Evolutionary conservation across 1,140 invertebrate species (phyloP), one percentile per base, ranked within the genome.

Genomic region (Apolygus lucorum): DNA sequence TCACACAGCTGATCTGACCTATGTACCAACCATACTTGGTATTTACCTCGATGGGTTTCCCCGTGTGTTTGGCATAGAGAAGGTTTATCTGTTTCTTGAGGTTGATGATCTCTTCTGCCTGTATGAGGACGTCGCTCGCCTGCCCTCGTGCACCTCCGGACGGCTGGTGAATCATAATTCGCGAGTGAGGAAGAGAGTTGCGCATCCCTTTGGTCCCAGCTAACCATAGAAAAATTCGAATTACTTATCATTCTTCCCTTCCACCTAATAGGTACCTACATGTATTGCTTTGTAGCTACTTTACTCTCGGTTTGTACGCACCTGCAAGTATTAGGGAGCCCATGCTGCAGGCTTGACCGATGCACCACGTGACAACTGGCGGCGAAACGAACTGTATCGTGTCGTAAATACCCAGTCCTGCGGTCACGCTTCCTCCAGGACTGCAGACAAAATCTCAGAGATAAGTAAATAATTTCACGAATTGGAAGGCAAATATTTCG

Each of bases 81-180:
- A 81, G 76, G 78, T 98, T 99, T 1, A 99, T 88, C 77, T 92
- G 89, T 68, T 87, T 87, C 78, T 99, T 99, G 0, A 98, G 76
- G 77, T 96, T 95, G 17, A 95, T 79, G 73, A 99, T 99, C 82
- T 99, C 96, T 82, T 97, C 91, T 1, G 96, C 97, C 78, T 98
- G 95, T 76, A 99, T 99, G 78, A 95, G 88, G 76, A 99, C 98
- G 80, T 99, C 96, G 64, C 96, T 97, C 14, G 96, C 96, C 84
- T 98, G 96, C 28, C 97, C 96, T 74, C 84, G 83, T 67, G 89
- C 95, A 67, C 93, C 92, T 52, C 98, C 97, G 63, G 93, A 96
- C 1, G 96, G 96, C 78, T 99, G 98, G 81, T 99, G 98, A 28
- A 99, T 90, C 97, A 99, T 99, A 59, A 99, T 96, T 71, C 97